A percentile compares a stretch with the other conserved stretches of the same genome.
phyloP scores from a whole-genome alignment of 2,113 vertebrate species.

The Pedetes capensis region DNA sequence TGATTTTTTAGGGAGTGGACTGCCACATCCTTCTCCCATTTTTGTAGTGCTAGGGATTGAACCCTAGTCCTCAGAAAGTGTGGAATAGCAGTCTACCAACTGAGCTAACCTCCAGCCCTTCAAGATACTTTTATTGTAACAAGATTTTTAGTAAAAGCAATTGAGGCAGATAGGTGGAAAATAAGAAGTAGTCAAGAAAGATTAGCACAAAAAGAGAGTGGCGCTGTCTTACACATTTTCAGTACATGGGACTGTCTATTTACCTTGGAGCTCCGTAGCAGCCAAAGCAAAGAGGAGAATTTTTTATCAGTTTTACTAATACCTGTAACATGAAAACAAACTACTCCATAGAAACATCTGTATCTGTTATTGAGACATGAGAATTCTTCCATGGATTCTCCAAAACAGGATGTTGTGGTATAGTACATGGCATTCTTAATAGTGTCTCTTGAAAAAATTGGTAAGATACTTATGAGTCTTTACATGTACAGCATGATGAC shows the following conservation, averaged over 20 bases:
- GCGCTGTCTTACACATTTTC: background rate
- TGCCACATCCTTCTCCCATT: no score
- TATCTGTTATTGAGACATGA: background rate
- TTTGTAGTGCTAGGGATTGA: no score
- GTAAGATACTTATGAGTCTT: conserved; percentile 18
- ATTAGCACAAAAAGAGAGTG: background rate
- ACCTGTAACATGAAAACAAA: background rate
- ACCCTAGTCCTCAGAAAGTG: no score
- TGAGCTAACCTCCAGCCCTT: no score
- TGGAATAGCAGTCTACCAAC: no score
- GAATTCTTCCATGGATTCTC: background rate
- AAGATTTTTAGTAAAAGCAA: conserved; percentile 35
- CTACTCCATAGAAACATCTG: background rate
- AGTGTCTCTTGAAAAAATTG: background rate
- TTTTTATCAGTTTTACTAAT: background rate
- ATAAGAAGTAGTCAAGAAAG: background rate
- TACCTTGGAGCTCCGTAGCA: background rate
- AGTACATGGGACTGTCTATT: background rate
- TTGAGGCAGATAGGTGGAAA: background rate
- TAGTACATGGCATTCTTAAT: background rate
- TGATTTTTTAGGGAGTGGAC: no score
- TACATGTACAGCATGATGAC: background rate
- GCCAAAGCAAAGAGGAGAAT: conserved; percentile 28
- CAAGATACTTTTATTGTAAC: background rate
- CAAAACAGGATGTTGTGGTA: background rate